Base-by-base conservation (phyloP, 2,888 invertebrate species). In the Eupithecia pulchellata region DNA sequence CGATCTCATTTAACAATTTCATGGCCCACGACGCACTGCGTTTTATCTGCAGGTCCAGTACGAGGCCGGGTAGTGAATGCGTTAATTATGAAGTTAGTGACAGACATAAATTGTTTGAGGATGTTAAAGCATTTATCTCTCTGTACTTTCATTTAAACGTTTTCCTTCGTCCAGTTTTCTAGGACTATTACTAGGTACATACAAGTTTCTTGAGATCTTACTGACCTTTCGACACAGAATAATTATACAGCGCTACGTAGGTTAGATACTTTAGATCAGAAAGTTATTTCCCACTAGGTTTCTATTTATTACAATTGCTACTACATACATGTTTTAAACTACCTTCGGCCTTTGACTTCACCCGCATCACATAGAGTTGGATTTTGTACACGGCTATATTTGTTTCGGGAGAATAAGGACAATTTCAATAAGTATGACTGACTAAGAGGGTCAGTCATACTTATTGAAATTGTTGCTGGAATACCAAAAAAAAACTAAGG, bases 181-280 rank as follows among this genome's bases (percentile, higher is more conserved):
- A 57, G 57, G 57, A 27, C 34, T 30, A 60, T 60, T 60, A 20
- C 32, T 25, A 25, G 25, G 25, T 52, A 52, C 25, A 1, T 60
- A 30, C 39, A 62, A 36, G 62, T 62, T 62, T 62, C 36, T 39
- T 62, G 17, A 62, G 62, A 27, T 25, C 62, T 4, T 3, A 27
- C 62, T 36, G 62, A 62, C 62, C 62, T 62, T n/a, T n/a, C n/a
- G n/a, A n/a, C n/a, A n/a, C n/a, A n/a, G n/a, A n/a, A n/a, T n/a
- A n/a, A n/a, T n/a, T n/a, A n/a, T n/a, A n/a, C n/a, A n/a, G n/a
- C n/a, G n/a, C n/a, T n/a, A n/a, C n/a, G n/a, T n/a, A n/a, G n/a
- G n/a, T n/a, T n/a, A n/a, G n/a, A n/a, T n/a, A n/a, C n/a, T n/a
- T 62, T 62, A 27, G 25, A 39, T 62, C 62, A 5, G 62, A 62